A percentile compares a stretch with the other conserved stretches of the same genome.
Evolutionary conservation across 2,113 vertebrate genomes (phyloP).

Genomic region (Potamarius usumacintae): DNA sequence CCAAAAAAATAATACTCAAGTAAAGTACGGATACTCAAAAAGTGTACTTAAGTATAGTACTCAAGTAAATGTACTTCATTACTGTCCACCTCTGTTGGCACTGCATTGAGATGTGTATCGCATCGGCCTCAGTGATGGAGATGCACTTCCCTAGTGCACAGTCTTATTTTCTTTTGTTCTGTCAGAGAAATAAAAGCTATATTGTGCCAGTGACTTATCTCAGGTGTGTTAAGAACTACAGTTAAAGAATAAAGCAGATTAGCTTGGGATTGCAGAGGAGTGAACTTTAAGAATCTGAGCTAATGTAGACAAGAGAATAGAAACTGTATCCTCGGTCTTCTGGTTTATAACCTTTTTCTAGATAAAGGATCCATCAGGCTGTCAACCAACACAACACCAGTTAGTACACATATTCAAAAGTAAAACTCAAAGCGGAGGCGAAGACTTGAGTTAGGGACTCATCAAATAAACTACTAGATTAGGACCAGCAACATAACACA

Average conservation of each 20-base stretch:
- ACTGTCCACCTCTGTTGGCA: too few relatives aligned
- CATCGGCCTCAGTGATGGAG: too few relatives aligned
- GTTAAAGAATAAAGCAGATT: background rate
- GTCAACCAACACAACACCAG: background rate
- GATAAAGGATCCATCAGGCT: background rate
- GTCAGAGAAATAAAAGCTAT: background rate
- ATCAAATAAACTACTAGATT: background rate
- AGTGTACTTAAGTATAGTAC: too few relatives aligned
- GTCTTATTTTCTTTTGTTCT: background rate
- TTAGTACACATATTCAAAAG: background rate
- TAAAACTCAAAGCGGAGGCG: background rate
- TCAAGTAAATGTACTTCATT: too few relatives aligned
- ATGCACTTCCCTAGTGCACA: too few relatives aligned
- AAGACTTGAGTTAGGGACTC: background rate
- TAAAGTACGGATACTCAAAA: too few relatives aligned
- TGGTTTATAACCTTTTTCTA: background rate
- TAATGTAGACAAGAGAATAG: background rate
- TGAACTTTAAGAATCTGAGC: background rate
- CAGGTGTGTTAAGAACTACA: background rate
- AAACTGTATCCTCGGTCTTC: background rate
- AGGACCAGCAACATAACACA: background rate
- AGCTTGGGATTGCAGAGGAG: background rate
- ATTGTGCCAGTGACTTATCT: background rate
- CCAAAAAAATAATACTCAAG: too few relatives aligned
- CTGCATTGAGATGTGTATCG: too few relatives aligned